Evolutionary conservation across 2,888 invertebrate genomes (phyloP).

Genomic region (Phlogophora meticulosa): DNA sequence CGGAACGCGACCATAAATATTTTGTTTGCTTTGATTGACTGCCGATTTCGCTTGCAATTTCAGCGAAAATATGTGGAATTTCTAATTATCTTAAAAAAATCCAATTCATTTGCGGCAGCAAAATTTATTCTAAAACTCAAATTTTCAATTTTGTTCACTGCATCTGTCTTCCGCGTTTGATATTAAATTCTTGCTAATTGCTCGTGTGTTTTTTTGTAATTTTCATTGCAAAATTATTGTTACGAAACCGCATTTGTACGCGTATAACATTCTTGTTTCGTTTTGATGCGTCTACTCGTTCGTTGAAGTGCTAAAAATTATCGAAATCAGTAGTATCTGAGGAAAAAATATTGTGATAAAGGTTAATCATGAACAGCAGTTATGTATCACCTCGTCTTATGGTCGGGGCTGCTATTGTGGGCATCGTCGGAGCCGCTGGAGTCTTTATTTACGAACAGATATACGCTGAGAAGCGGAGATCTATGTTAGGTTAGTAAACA

Average conservation of each 20-base stretch:
- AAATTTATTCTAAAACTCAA: constrained; percentile 15
- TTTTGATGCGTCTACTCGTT: constrained; percentile 23
- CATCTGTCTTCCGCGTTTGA: constrained; percentile 16
- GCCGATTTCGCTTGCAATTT: constrained; percentile 61
- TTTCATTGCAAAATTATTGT: constrained; percentile 27
- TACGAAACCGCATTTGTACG: constrained; percentile 35
- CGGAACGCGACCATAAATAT: constrained; percentile 61
- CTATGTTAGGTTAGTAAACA: constrained; percentile 84
- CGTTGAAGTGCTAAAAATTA: constrained; percentile 14
- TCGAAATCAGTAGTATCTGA: not conserved
- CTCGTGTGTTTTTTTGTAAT: constrained; percentile 13
- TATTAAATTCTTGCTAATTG: constrained; percentile 30
- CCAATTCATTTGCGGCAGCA: constrained; percentile 13
- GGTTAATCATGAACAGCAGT: constrained; percentile 54
- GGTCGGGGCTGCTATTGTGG: constrained; percentile 88
- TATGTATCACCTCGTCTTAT: constrained; percentile 81
- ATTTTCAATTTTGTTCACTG: not conserved
- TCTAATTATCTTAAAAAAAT: constrained; percentile 24
- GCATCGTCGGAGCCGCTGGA: constrained; percentile 88
- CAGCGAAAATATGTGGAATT: constrained; percentile 55
- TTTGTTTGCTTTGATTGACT: constrained; percentile 63
- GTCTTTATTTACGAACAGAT: constrained; percentile 88
- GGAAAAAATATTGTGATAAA: constrained; percentile 3
- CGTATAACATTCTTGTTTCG: constrained; percentile 25
- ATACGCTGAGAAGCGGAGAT: constrained; percentile 86